Base-by-base conservation (phyloP, 2,888 invertebrate genomes). In the Lasiommata megera region DNA sequence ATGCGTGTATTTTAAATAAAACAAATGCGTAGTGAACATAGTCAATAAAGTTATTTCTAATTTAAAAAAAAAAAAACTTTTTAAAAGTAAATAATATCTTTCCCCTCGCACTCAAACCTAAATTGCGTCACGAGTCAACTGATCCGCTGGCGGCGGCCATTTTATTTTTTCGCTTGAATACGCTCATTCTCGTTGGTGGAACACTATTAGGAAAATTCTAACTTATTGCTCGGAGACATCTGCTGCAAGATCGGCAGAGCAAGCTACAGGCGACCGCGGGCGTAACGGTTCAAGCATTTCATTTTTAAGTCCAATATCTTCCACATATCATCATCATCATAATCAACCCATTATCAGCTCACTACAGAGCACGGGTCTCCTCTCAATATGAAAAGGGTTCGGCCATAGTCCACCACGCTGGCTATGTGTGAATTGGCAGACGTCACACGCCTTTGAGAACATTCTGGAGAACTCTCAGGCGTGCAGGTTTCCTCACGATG, bases 141-240 rank as follows among this genome's bases (percentile, higher is more conserved):
- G 60, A 61, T 60, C 58, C 55, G 40, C 17, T 55, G 51, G 50
- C 64, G 28, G 50, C 57, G 51, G 50, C 64, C 59, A 60, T 64
- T 60, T 60, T 59, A 52, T 65, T 55, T 60, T 61, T 61, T 59
- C 64, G 57, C 59, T 56, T 38, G 55, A 58, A 51, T 60, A 58
- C 59, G 43, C 56, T 60, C 57, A 51, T 50, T 54, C 46, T 47
- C 52, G 48, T 38, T 51, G 56, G 37, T 52, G 48, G 54, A 43
- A 44, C 63, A 57, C 61, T 86, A 86, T 87, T 84, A 85, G 81
- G 82, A 84, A 79, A 86, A 87, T 85, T 81, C 88, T 88, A 77
- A 88, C 81, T 84, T 87, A 88, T 88, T 84, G 85, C 86, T 72
- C 63, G 66, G 69, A 73, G 73, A 71, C 73, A 69, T 67, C 69